Evolutionary conservation across 2,888 invertebrate genomes (phyloP).

Genomic region (Sinohyriopsis cumingii): DNA sequence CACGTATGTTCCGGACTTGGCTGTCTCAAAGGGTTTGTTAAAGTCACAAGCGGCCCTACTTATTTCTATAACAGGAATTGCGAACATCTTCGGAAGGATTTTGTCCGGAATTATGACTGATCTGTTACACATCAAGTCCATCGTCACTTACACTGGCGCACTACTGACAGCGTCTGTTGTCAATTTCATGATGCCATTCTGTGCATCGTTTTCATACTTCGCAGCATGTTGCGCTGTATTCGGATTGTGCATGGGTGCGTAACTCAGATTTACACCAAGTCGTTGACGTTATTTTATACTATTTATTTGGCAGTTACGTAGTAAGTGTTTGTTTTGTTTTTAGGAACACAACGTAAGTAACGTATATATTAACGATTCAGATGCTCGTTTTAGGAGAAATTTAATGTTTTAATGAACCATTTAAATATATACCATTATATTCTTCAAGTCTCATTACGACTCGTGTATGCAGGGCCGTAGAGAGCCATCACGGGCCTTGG

Average conservation of each 20-base stretch:
- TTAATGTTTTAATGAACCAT: not conserved
- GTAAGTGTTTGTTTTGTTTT: not conserved
- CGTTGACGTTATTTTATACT: not conserved
- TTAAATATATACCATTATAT: too few relatives aligned
- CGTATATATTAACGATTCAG: not conserved
- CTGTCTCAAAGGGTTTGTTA: slow-evolving; percentile 49
- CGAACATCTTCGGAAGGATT: slow-evolving; percentile 60
- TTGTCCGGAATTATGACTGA: slow-evolving; percentile 58
- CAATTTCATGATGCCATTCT: slow-evolving; percentile 56
- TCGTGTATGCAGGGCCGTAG: too few relatives aligned
- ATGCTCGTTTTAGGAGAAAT: not conserved
- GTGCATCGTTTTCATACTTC: slow-evolving; percentile 44
- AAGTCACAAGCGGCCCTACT: slow-evolving; percentile 55
- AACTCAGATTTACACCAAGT: not conserved
- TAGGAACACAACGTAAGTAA: not conserved
- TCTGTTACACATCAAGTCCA: slow-evolving; percentile 46
- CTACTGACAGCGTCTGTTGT: slow-evolving; percentile 50
- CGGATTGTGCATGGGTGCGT: slow-evolving; percentile 68
- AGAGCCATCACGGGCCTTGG: too few relatives aligned
- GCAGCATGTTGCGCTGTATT: slow-evolving; percentile 53
- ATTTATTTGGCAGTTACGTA: not conserved
- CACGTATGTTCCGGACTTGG: slow-evolving; percentile 63
- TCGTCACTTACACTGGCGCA: slow-evolving; percentile 54
- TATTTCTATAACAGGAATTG: slow-evolving; percentile 64
- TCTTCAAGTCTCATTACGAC: too few relatives aligned